A percentile compares a stretch with the other conserved stretches of the same genome.
phyloP scores from a whole-genome alignment of 2,113 vertebrate genomes.

The Gavialis gangeticus region DNA sequence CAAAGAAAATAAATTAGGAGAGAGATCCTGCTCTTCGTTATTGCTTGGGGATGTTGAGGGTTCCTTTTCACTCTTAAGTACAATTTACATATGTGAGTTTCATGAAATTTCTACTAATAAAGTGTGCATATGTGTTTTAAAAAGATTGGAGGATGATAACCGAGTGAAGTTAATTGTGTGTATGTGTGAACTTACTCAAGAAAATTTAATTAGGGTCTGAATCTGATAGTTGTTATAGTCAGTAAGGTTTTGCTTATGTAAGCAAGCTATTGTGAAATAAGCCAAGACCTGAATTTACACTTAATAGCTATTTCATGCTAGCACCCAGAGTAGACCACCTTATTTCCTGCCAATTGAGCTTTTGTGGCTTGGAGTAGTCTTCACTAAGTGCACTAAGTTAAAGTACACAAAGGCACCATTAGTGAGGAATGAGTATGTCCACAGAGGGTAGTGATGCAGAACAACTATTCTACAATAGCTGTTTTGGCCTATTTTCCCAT shows the following conservation, averaged over 20 bases:
- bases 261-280: background rate
- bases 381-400: too few species aligned
- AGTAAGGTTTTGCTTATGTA: background rate
- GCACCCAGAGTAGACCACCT: rapidly evolving
- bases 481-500: too few species aligned
- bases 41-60: background rate
- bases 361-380: too few species aligned
- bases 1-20: conserved; percentile 37
- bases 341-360: background rate
- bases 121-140: background rate
- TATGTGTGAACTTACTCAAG: background rate
- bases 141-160: background rate
- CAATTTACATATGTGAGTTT: background rate
- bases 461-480: too few species aligned
- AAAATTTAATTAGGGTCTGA: background rate
- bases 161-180: background rate
- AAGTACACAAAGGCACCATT: too few species aligned
- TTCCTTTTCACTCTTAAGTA: conserved; percentile 43
- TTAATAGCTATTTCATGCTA: background rate
- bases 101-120: background rate
- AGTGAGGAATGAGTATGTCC: too few species aligned
- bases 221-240: background rate
- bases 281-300: background rate
- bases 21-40: conserved; percentile 35
- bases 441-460: too few species aligned